Conservation (phyloP, 2,888 invertebrate genomes). For the Bimastos eiseni region DNA sequence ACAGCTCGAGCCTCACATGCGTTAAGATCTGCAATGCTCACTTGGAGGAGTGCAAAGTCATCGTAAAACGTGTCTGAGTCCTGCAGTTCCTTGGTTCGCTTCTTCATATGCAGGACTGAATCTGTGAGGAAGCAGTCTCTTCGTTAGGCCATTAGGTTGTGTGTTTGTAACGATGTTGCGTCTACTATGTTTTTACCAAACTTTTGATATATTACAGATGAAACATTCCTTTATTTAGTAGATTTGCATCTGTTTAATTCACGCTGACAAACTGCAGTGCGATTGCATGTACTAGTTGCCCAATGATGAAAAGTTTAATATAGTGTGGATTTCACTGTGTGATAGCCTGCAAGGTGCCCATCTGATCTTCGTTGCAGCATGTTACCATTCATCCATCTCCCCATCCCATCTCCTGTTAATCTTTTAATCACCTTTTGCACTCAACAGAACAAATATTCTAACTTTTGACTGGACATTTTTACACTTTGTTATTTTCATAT, state of each 20-base stretch:
- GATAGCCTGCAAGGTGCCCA: no score
- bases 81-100: neutral
- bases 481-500: neutral
- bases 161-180: neutral
- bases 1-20: constrained; percentile 66
- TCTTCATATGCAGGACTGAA: neutral
- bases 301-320: no score
- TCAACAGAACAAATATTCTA: neutral
- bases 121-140: neutral
- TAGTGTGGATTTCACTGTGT: no score
- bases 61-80: neutral
- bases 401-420: no score
- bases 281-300: no score
- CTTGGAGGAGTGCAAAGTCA: neutral
- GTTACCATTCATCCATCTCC: no score
- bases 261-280: no score
- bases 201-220: neutral
- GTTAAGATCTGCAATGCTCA: neutral
- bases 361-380: no score
- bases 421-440: neutral
- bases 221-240: no score
- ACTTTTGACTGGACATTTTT: neutral
- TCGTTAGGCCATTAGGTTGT: neutral
- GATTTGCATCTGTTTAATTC: no score
- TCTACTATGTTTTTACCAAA: neutral